Base-by-base conservation (phyloP, 2,797 vertebrate genomes). In the Sebastes jordani region DNA sequence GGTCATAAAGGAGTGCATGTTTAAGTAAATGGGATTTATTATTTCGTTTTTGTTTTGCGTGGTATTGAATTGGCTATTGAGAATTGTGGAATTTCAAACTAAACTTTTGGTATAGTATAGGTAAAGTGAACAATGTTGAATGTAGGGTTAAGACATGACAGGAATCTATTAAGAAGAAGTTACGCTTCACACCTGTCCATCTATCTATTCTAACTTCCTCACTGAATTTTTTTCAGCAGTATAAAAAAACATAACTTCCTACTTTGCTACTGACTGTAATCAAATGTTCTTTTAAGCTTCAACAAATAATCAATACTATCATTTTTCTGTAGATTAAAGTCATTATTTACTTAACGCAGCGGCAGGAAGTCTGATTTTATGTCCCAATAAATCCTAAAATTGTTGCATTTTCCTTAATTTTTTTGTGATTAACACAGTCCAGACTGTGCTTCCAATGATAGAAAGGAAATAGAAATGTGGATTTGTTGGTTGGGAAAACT, bases 1-100 rank as follows among this genome's bases (percentile, higher is more conserved):
- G 0, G 0, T 46, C 0, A 46, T 49, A 49, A 20, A 49, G 46
- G 46, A 49, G 46, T 42, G 38, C 0, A 42, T 42, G 14, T 16
- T 42, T 42, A 42, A 42, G 38, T 42, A 42, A 42, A 16, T 42
- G 13, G 38, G 1, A 42, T 46, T 18, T 46, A 46, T 46, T 18
- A 46, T 7, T 46, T 18, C 0, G 42, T 7, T 8, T 46, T 46
- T 46, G 46, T 20, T 20, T 49, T 49, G 46, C 18, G 18, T 49
- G 46, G 46, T 49, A 49, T 49, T 49, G 42, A 49, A 18, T 49
- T 49, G 16, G 42, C 0, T 56, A 25, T 25, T 27, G 55, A 23
- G 46, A 49, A 49, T 49, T 0, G 18, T 49, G 46, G 18, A 49
- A 49, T 20, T 49, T 25, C 23, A 27, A 27, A 58, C 1, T 25